A percentile compares a stretch with the other conserved stretches of the same genome.
Conservation (phyloP, 2,113 vertebrate species). For the Syngnathus scovelli region DNA sequence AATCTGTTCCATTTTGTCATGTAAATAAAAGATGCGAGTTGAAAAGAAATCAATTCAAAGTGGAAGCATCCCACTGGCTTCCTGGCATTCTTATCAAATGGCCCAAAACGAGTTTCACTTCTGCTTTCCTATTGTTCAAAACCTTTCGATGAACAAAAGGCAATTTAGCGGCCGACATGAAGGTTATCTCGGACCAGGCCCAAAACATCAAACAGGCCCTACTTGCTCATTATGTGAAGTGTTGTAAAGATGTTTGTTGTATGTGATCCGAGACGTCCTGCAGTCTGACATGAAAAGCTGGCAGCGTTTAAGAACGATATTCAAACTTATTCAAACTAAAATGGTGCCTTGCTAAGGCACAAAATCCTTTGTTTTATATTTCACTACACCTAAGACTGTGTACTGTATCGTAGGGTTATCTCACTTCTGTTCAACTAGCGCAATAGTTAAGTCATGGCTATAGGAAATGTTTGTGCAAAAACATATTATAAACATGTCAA, state of each 20-base stretch:
- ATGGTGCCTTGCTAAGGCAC: not conserved
- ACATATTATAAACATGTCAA: too few species aligned
- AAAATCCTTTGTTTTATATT: not conserved
- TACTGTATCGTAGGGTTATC: too few species aligned
- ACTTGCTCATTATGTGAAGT: not conserved
- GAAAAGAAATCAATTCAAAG: slow-evolving; percentile 62
- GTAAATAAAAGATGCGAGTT: slow-evolving; percentile 70
- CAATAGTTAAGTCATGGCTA: too few species aligned
- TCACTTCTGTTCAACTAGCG: too few species aligned
- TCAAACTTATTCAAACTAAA: not conserved
- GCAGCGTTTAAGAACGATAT: not conserved
- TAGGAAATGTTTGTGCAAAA: too few species aligned
- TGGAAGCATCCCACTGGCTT: slow-evolving; percentile 65
- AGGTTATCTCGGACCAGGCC: slow-evolving; percentile 13
- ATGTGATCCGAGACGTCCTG: not conserved
- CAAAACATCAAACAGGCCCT: slow-evolving; percentile 14
- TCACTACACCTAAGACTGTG: not conserved
- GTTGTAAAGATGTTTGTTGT: not conserved
- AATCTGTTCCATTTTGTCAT: slow-evolving; percentile 68
- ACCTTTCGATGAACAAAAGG: slow-evolving; percentile 39
- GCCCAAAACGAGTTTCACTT: slow-evolving; percentile 39
- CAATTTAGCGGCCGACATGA: slow-evolving; percentile 18
- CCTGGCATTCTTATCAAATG: slow-evolving; percentile 68
- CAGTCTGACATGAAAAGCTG: not conserved
- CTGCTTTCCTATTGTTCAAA: slow-evolving; percentile 33